Evolutionary conservation across 2,113 vertebrate species (phyloP), one percentile per base, ranked within the genome.

Genomic region (Tympanuchus pallidicinctus): DNA sequence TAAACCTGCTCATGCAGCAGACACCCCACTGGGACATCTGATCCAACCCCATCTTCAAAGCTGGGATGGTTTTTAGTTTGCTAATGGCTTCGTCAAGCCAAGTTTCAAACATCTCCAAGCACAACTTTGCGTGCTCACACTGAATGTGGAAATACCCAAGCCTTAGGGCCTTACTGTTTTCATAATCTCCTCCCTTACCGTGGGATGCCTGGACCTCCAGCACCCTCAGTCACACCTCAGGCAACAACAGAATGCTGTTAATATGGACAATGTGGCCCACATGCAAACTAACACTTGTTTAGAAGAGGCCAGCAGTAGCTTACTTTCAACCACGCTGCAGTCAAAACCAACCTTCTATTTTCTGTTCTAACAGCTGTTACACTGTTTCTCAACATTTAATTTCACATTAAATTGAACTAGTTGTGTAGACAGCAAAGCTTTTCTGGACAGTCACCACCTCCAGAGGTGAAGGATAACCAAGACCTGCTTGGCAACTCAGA

Each of bases 211-310:
- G 48, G 40, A 42, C 12, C 38, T 89, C 54, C 60, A 38, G 27
- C 38, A 48, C 15, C 57, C 80, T 43, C 59, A 34, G 30, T 36
- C 30, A 63, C 14, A 28, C 5, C n/a, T 21, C 11, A 19, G 30
- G 56, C 5, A 17, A 16, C 0, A 4, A 28, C 0, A 15, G 45
- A 15, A 45, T 25, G 36, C 54, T 19, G 66, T 8, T 17, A 17
- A 47, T 1, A 40, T 0, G 0, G 36, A 34, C 10, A 5, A 3
- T 0, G 10, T 5, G 50, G 71, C 48, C 70, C 16, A 7, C 6
- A 27, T 28, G 34, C 56, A 69, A 69, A 56, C 63, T 56, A 56
- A 19, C 24, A 8, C 40, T 70, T 86, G 82, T 64, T 61, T 43
- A 70, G 38, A 73, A 74, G 61, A 67, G 61, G 34, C 28, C 45